Base-by-base conservation (phyloP, 2,797 vertebrate genomes). In the Leptoclinus maculatus region DNA sequence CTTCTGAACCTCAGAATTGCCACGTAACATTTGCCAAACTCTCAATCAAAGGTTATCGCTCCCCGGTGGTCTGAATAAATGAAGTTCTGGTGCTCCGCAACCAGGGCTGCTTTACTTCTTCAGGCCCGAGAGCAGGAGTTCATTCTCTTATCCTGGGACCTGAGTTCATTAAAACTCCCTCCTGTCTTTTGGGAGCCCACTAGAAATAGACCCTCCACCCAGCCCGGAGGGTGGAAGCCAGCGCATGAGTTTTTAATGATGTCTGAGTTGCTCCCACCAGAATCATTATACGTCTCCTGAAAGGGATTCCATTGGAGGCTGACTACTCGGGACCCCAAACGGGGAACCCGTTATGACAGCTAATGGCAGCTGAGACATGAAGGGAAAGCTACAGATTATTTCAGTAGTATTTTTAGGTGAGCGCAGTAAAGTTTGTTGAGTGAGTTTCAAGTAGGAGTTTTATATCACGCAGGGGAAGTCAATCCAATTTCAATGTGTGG, bases 161-260 rank as follows among this genome's bases (percentile, higher is more conserved):
- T 57, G 57, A 78, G 73, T 89, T 91, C 89, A 92, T 93, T 93
- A 91, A 89, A 93, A 87, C 64, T 85, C 75, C 38, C 71, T 59
- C 25, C 60, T 73, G 77, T 79, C 89, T 86, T 81, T 36, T 64
- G 76, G 74, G 85, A 85, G 34, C 47, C 80, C 87, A 83, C 85
- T 80, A 77, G 85, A 90, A 88, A 92, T 83, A 90, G 84, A 85
- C 76, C 69, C 77, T 89, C 80, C 76, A 76, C 85, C 79, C 76
- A 70, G 72, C 66, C 54, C 69, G 65, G 23, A 80, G 71, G 71
- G 74, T 83, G 66, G 72, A 88, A 82, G 79, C 66, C 76, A 56
- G 47, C 47, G 79, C 80, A 82, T 88, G 79, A 78, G 56, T 89
- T 92, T 91, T 92, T 93, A 90, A 93, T 90, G 89, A 89, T 80